phyloP scores from a whole-genome alignment of 2,888 invertebrate species.

The Hydriomena furcata region DNA sequence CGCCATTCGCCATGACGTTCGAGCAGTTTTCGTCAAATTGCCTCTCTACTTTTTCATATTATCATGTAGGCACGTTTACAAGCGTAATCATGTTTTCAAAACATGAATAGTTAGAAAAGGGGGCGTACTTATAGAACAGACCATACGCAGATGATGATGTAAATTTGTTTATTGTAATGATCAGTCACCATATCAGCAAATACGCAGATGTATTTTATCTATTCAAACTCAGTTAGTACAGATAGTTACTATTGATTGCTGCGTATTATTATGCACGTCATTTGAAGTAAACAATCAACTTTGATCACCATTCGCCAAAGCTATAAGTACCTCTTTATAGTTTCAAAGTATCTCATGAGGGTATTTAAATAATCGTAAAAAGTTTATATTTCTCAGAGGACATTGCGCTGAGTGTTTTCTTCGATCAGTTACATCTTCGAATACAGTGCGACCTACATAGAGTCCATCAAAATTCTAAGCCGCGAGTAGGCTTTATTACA shows the following conservation, averaged over 20 bases:
- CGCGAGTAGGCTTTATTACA: constrained; percentile 46
- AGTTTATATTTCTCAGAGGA: constrained; percentile 29
- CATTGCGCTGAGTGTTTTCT: constrained; percentile 26
- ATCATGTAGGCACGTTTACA: not conserved
- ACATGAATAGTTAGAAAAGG: constrained; percentile 15
- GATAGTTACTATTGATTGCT: constrained; percentile 23
- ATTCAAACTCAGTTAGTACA: constrained; percentile 20
- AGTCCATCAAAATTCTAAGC: constrained; percentile 47
- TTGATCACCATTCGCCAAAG: constrained; percentile 31
- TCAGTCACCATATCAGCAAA: constrained; percentile 13
- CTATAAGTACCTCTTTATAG: constrained; percentile 31
- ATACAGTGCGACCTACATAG: constrained; percentile 32
- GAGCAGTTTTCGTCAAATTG: constrained; percentile 5
- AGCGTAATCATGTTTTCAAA: constrained; percentile 13
- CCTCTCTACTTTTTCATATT: constrained; percentile 6
- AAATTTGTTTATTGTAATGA: constrained; percentile 22
- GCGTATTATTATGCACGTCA: constrained; percentile 31
- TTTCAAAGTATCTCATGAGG: constrained; percentile 33
- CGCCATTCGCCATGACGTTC: constrained; percentile 10
- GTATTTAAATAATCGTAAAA: constrained; percentile 35
- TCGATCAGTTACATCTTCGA: constrained; percentile 10
- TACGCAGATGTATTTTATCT: constrained; percentile 25
- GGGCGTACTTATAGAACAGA: constrained; percentile 20
- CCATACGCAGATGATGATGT: constrained; percentile 23
- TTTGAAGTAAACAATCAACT: constrained; percentile 32